phyloP scores from a whole-genome alignment of 2,113 vertebrate species.

The Peromyscus polionotus region DNA sequence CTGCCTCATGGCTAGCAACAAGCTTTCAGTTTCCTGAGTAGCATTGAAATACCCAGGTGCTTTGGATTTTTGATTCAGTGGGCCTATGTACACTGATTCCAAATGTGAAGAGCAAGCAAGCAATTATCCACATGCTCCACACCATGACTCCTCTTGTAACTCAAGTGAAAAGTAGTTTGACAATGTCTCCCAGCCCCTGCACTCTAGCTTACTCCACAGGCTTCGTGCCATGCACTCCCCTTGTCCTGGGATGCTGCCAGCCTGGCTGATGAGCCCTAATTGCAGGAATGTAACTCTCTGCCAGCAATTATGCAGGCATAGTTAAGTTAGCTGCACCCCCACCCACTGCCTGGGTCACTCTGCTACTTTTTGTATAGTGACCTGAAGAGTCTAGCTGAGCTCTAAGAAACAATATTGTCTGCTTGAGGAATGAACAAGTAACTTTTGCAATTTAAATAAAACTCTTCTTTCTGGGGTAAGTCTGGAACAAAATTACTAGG shows the following conservation, averaged over 20 bases:
- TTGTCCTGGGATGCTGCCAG: constrained; percentile 56
- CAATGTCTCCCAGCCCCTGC: not conserved
- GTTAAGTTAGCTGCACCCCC: constrained; percentile 37
- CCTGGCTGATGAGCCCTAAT: constrained; percentile 60
- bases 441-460: constrained; percentile 3
- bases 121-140: constrained; percentile 60
- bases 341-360: not conserved
- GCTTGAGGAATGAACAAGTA: not conserved
- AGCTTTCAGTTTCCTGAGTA: constrained; percentile 58
- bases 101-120: constrained; percentile 77
- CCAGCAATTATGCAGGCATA: constrained; percentile 59
- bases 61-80: constrained; percentile 69
- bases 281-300: constrained; percentile 59
- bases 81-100: constrained; percentile 71
- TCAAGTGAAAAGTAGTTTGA: constrained; percentile 54
- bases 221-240: not conserved
- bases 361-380: not conserved
- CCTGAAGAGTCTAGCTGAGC: not conserved
- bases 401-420: not conserved
- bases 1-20: constrained; percentile 53
- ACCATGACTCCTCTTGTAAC: constrained; percentile 35
- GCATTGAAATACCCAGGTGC: constrained; percentile 71
- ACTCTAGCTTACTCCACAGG: constrained; percentile 3
- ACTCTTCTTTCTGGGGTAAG: not conserved
- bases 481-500: not conserved